Evolutionary conservation across 2,797 vertebrate genomes (phyloP).

Genomic region (Atherinosoma microstoma): DNA sequence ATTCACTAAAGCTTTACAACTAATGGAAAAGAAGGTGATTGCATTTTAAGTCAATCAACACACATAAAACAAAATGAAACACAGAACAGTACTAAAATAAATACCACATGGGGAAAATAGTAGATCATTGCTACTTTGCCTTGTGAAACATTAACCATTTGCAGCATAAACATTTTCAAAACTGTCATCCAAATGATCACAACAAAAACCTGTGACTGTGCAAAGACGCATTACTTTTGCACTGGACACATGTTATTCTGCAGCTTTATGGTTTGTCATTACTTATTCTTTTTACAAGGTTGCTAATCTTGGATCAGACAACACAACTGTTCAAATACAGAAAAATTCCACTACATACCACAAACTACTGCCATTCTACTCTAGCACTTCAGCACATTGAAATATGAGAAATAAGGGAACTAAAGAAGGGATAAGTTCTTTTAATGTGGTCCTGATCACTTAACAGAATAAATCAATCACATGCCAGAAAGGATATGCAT

Average conservation of each 20-base stretch:
- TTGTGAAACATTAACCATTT: constrained; percentile 42
- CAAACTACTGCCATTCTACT: constrained; percentile 1
- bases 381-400: not conserved
- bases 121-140: constrained; percentile 28
- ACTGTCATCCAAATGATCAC: constrained; percentile 7
- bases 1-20: constrained; percentile 7
- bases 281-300: not conserved
- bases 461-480: not conserved
- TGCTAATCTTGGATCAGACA: constrained; percentile 1
- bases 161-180: constrained; percentile 20
- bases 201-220: not conserved
- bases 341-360: constrained; percentile 13
- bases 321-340: constrained; percentile 7
- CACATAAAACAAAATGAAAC: constrained; percentile 20
- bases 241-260: constrained; percentile 5
- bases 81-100: constrained; percentile 31
- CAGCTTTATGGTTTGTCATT: constrained; percentile 1
- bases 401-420: not conserved
- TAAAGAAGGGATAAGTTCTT: not conserved
- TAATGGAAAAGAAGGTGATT: constrained; percentile 3
- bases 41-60: constrained; percentile 14
- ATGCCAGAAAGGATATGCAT: not conserved
- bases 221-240: not conserved
- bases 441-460: not conserved
- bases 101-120: constrained; percentile 5